Base-by-base conservation (phyloP, 1,140 invertebrate genomes). In the Dolichoris vasculosae region DNA sequence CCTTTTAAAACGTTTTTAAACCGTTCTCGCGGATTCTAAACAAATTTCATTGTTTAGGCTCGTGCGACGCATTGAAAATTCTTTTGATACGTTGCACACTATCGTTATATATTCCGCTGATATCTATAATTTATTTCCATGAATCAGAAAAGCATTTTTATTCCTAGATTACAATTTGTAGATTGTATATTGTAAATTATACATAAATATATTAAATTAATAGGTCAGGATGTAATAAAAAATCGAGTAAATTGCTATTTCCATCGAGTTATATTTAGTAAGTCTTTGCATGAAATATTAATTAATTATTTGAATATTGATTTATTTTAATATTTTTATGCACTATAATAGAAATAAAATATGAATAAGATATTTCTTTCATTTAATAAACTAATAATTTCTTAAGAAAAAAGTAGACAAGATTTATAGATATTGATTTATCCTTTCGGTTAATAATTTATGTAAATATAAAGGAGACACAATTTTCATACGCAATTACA, bases 281-380 rank as follows among this genome's bases (percentile, higher is more conserved):
- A 67, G 59, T 46, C 55, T 79, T 64, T 23, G 30, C 64, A 71
- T 82, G 40, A 82, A 82, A 77, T 43, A 77, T 83, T 83, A 43
- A 77, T 83, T 83, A 32, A 77, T 76, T 83, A 40, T 55, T 76
- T 83, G 82, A 73, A 83, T 76, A 83, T 83, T 76, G 71, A 83
- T 83, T 76, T 83, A 83, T 83, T 77, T 82, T 75, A 82, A 82
- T 82, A 73, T 82, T 75, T 71, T 73, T 82, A 71, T 51, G 32
- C 26, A 43, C 13, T 46, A 67, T 69, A 75, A 71, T 30, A 59
- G 17, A 75, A 82, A 73, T 48, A 75, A 82, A 59, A 59, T 30
- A 59, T 71, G 32, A 59, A 82, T 75, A 82, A 55, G 35, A 69
- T 81, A 73, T 73, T 64, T 76, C 55, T 76, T 64, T 64, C 38